Base-by-base conservation (phyloP, 1,140 invertebrate genomes). In the Drosophila pachea region DNA sequence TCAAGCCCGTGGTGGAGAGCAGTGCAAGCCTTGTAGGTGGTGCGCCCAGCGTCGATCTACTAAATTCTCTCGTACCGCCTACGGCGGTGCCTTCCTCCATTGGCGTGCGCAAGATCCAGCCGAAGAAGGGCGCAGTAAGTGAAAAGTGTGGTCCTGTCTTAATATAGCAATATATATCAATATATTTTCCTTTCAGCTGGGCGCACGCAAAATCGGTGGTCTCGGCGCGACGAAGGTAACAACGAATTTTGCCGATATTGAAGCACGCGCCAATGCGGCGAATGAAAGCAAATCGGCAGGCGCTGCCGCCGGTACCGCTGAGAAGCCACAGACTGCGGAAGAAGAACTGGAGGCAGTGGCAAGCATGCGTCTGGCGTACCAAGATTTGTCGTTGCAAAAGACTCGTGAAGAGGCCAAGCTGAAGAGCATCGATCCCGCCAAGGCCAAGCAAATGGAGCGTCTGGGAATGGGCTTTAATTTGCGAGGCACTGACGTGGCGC, bases 161-260 rank as follows among this genome's bases (percentile, higher is more conserved):
- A 12, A 31, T 7, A 8, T 2, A 42, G 22, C 7, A 7, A 14
- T 42, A n/a, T 33, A 14, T 29, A 56, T 56, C 2, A n/a, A 29
- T 9, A 16, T 47, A n/a, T n/a, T 7, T 6, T 38, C n/a, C 5
- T 33, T 50, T n/a, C 2, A 89, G 87, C 78, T 97, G 62, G 96
- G 96, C 9, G 93, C 92, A 32, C 74, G 78, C 0, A 98, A 97
- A 86, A 98, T 96, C 89, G 93, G 92, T 43, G 95, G 97, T 2
- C 90, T 99, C n/a, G 98, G 98, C 59, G 98, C 98, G n/a, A 97
- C 97, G 59, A 96, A 96, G 90, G 96, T 99, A 5, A 96, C 94
- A 78, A 93, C 95, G 9, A 97, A 99, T 90, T 99, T 99, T 90
- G 95, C 95, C n/a, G 97, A 98, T 83, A 94, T 99, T 47, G 98